Evolutionary conservation across 92 coral and sea anemone genomes (phyloP).

Genomic region (Epizoanthus fatuus): DNA sequence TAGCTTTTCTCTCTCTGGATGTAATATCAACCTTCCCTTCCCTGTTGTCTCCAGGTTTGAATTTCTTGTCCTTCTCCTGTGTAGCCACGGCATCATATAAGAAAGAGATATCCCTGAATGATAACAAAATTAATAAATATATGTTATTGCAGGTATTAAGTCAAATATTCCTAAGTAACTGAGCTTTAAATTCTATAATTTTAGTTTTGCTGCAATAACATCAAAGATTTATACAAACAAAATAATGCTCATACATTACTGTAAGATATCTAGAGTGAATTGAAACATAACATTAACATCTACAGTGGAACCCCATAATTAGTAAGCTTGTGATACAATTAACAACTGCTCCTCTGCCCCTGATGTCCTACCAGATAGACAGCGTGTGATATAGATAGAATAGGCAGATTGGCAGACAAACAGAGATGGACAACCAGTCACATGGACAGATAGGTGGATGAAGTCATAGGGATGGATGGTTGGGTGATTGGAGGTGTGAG

Average conservation of each 20-base stretch:
- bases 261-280: too few species aligned
- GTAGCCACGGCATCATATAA: constrained; percentile 89
- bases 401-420: not conserved
- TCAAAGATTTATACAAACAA: too few species aligned
- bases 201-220: too few species aligned
- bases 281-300: too few species aligned
- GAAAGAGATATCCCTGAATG: constrained; percentile 92
- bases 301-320: too few species aligned
- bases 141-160: not conserved
- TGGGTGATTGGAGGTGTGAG: not conserved
- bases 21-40: constrained; percentile 23
- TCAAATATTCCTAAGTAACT: too few species aligned
- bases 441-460: not conserved
- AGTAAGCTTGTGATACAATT: too few species aligned
- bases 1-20: constrained; percentile 41
- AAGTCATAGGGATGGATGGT: not conserved
- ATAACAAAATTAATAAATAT: not conserved
- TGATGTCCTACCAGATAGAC: too few species aligned
- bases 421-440: not conserved
- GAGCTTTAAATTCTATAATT: too few species aligned
- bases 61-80: constrained; percentile 30
- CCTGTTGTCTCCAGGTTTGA: constrained; percentile 47
- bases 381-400: not conserved
- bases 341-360: too few species aligned
- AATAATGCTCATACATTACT: too few species aligned